A percentile compares a stretch with the other conserved stretches of the same genome.
Evolutionary conservation across 2,113 vertebrate genomes (phyloP).

Genomic region (Albula glossodonta): DNA sequence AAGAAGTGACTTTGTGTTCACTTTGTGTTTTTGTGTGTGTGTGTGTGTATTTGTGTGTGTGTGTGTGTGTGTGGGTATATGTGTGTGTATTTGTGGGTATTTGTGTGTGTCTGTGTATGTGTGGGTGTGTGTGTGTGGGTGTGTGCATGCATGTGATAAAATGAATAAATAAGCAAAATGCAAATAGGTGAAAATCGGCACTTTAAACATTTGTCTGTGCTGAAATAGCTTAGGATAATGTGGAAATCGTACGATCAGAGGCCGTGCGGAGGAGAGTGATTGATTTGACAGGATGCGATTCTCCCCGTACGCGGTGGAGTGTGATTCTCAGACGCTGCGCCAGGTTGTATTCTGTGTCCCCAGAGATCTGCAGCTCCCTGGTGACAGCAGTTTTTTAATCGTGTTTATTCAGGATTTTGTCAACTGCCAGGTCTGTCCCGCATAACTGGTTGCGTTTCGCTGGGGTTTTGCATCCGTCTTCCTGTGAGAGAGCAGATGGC

Average conservation of each 20-base stretch:
- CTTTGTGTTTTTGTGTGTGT: too few species aligned
- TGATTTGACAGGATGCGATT: neutral
- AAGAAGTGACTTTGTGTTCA: too few species aligned
- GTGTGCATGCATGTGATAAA: too few species aligned
- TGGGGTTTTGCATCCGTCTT: neutral
- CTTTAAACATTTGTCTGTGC: neutral
- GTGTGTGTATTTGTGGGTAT: too few species aligned
- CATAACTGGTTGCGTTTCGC: neutral
- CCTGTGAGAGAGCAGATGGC: neutral
- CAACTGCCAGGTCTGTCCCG: neutral
- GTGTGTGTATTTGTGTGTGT: too few species aligned
- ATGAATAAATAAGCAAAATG: too few species aligned
- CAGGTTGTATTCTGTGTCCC: neutral
- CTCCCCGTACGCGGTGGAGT: neutral
- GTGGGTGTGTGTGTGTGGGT: too few species aligned
- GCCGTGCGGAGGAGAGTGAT: neutral
- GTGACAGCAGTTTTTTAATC: slow-evolving; percentile 15
- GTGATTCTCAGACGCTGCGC: neutral
- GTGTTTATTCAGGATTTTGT: slow-evolving; percentile 11
- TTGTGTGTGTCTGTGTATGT: too few species aligned
- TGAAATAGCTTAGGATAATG: neutral
- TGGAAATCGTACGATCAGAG: neutral
- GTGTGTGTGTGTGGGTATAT: too few species aligned
- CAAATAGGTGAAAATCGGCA: neutral
- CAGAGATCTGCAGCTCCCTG: neutral